Evolutionary conservation across 1,140 invertebrate genomes (phyloP), one percentile per base, ranked within the genome.

Genomic region (Danaus melanippus): DNA sequence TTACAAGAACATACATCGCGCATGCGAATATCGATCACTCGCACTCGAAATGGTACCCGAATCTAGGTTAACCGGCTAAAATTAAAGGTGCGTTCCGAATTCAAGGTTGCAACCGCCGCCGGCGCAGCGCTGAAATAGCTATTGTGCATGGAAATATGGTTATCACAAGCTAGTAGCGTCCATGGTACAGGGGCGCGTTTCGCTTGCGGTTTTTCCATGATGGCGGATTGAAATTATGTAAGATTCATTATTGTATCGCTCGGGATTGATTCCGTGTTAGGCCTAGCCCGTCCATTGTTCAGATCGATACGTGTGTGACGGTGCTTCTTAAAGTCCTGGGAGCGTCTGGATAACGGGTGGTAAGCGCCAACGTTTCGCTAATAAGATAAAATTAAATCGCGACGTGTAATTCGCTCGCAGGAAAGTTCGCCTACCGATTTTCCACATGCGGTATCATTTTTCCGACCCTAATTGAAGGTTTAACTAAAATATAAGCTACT

Each of bases 31-130:
- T 85, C 76, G 82, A 83, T 79, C 76, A 65, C 49, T 51, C 70
- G 62, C 73, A 66, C 70, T 70, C 67, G 64, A 71, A 81, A 79
- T 76, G 78, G 76, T 73, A 61, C 70, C 72, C 71, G 79, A 76
- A 85, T 79, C 79, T 85, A 83, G 82, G 82, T 85, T 85, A 85
- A 72, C 78, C 79, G 76, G 79, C 82, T 85, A 85, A 82, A 81
- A 78, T 85, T 85, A 85, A 84, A 85, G 82, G 82, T 85, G 80
- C 78, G 82, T 82, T 80, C 71, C 68, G 63, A 67, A 79, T 76
- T 81, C 81, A 84, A 84, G 81, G 81, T 80, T 81, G 78, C 71
- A 60, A 76, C 59, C 76, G 80, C 73, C 74, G 74, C 79, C 73
- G 74, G 79, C 79, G 78, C 81, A 79, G 74, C 69, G 67, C 71